Evolutionary conservation across 2,797 vertebrate genomes (phyloP).

Genomic region (Falco novaeseelandiae): DNA sequence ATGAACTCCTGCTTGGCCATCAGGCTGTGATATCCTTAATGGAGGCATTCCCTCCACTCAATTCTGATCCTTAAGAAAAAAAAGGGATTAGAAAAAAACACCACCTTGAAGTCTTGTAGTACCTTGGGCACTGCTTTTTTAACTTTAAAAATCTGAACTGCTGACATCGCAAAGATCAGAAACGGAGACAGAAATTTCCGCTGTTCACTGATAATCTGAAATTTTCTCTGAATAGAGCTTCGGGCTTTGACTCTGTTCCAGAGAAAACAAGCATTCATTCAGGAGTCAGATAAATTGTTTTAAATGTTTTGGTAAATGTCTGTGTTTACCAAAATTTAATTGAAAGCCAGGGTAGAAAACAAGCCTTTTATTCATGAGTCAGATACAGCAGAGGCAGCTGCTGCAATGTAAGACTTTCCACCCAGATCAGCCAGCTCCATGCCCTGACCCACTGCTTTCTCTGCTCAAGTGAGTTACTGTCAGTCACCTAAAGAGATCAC

Average conservation of each 20-base stretch:
- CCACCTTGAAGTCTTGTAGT: not conserved
- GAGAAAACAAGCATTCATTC: slow-evolving; percentile 33
- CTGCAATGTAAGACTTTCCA: not conserved
- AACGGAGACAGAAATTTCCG: slow-evolving; percentile 47
- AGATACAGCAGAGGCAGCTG: slow-evolving; percentile 10
- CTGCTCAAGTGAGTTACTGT: not conserved
- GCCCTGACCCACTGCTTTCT: not conserved
- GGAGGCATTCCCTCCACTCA: not conserved
- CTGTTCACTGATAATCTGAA: not conserved
- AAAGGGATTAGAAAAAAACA: not conserved
- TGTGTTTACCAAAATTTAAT: slow-evolving; percentile 41
- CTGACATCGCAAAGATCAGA: slow-evolving; percentile 22
- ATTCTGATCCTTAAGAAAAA: not conserved
- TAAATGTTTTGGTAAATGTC: slow-evolving; percentile 24
- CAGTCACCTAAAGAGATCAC: not conserved
- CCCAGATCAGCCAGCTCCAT: not conserved
- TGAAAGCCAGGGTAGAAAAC: slow-evolving; percentile 8
- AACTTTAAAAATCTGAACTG: not conserved
- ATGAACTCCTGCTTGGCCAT: not conserved
- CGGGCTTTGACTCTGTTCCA: slow-evolving; percentile 19
- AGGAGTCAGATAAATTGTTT: slow-evolving; percentile 29
- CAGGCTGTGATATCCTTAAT: not conserved
- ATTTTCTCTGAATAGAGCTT: slow-evolving; percentile 34
- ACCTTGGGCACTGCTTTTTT: not conserved
- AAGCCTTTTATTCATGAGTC: not conserved